Evolutionary conservation across 2,888 invertebrate genomes (phyloP).

Genomic region (Netelia melanura): DNA sequence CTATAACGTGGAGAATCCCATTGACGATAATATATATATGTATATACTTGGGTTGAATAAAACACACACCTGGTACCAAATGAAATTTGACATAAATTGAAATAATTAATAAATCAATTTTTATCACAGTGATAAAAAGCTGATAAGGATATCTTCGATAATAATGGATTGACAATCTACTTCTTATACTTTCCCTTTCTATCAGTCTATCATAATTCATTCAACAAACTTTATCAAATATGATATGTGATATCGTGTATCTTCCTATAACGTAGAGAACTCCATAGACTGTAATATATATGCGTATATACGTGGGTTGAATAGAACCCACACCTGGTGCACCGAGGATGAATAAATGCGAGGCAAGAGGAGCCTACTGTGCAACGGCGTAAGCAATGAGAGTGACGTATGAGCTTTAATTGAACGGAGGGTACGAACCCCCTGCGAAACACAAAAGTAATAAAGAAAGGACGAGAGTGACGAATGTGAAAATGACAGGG

Average conservation of each 20-base stretch:
- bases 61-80: too few species aligned
- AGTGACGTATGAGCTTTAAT: slow-evolving; percentile 44
- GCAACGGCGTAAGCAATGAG: slow-evolving; percentile 16
- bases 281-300: neutral
- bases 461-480: slow-evolving; percentile 1
- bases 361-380: slow-evolving; percentile 2
- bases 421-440: slow-evolving; percentile 23
- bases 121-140: too few species aligned
- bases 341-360: slow-evolving; percentile 29
- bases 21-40: neutral
- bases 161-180: slow-evolving; percentile 41
- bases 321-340: slow-evolving; percentile 12
- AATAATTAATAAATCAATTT: too few species aligned
- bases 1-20: slow-evolving; percentile 9
- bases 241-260: slow-evolving; percentile 38
- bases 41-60: slow-evolving; percentile 10
- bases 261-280: slow-evolving; percentile 24
- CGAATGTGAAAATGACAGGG: neutral
- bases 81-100: too few species aligned
- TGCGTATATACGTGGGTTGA: neutral
- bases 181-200: slow-evolving; percentile 23
- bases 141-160: too few species aligned
- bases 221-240: slow-evolving; percentile 24
- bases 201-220: slow-evolving; percentile 47
- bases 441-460: slow-evolving; percentile 30